phyloP scores from a whole-genome alignment of 2,113 vertebrate species.

The Carollia perspicillata region DNA sequence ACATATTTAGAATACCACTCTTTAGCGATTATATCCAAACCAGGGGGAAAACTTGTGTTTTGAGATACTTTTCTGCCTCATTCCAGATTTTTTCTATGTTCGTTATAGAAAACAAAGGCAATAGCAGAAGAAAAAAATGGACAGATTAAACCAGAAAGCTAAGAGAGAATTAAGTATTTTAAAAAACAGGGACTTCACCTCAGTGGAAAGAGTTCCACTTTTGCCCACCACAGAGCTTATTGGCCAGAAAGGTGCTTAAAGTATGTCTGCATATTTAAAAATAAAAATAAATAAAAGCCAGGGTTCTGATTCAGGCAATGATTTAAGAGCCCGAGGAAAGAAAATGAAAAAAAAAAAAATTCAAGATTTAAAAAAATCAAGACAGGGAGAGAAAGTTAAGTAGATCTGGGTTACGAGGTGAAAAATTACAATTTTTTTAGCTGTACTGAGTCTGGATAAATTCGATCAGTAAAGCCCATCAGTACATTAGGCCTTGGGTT shows the following conservation, averaged over 20 bases:
- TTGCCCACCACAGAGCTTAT: conserved; percentile 39
- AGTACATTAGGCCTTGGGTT: conserved; percentile 11
- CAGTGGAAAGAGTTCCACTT: not conserved
- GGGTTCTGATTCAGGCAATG: not conserved
- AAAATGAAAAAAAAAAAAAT: not conserved
- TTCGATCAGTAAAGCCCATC: not conserved
- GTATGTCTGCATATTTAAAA: conserved; percentile 42
- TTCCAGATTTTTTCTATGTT: conserved; percentile 49
- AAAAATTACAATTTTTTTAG: not conserved
- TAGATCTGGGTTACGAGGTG: not conserved
- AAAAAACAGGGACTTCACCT: conserved; percentile 51
- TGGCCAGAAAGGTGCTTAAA: conserved; percentile 55
- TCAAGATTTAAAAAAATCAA: not conserved
- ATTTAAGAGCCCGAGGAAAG: not conserved
- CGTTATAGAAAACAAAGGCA: conserved; percentile 35
- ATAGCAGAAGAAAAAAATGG: conserved; percentile 36
- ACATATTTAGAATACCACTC: conserved; percentile 48
- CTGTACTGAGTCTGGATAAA: not conserved
- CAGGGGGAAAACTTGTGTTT: conserved; percentile 12
- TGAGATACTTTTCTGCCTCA: conserved; percentile 26
- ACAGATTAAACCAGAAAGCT: conserved; percentile 43
- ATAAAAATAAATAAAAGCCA: conserved; percentile 50
- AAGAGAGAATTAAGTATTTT: conserved; percentile 1
- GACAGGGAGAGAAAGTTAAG: not conserved
- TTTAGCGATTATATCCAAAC: conserved; percentile 30